phyloP scores from a whole-genome alignment of 2,888 invertebrate species.

The Chydorus sphaericus region DNA sequence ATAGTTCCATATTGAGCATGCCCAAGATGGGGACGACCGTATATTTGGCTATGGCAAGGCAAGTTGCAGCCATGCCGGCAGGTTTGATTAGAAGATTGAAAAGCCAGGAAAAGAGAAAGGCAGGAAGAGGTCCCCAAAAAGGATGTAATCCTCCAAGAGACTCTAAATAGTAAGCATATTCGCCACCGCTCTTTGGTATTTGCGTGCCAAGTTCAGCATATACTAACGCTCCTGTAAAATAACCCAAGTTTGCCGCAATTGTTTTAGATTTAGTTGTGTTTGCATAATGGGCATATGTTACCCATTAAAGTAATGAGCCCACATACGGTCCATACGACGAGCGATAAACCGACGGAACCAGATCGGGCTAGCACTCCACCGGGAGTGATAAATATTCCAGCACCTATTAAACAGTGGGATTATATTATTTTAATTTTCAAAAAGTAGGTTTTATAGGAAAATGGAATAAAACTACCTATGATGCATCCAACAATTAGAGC shows the following conservation, averaged over 20 bases:
- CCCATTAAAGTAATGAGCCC: constrained; percentile 64
- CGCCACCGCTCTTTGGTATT: constrained; percentile 88
- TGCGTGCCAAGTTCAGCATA: constrained; percentile 90
- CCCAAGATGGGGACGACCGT: constrained; percentile 72
- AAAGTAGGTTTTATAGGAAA: too few relatives aligned
- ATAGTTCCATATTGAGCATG: constrained; percentile 14
- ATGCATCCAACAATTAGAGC: constrained; percentile 73
- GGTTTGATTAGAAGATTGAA: constrained; percentile 83
- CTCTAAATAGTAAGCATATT: constrained; percentile 91
- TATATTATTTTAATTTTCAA: too few relatives aligned
- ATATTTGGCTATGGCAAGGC: constrained; percentile 76
- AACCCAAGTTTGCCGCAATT: too few relatives aligned
- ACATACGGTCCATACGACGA: constrained; percentile 61
- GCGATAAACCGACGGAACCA: constrained; percentile 41
- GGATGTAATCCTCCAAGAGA: constrained; percentile 41
- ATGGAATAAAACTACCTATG: constrained; percentile 82
- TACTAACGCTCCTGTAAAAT: constrained; percentile 62
- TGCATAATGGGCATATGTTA: constrained; percentile 26
- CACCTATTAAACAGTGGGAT: too few relatives aligned
- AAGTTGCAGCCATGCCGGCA: constrained; percentile 75
- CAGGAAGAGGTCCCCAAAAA: constrained; percentile 57
- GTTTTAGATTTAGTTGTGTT: too few relatives aligned
- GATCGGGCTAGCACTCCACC: constrained; percentile 10
- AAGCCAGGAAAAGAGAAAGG: constrained; percentile 86
- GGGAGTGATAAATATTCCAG: constrained; percentile 14